Conservation (phyloP, 2,888 invertebrate genomes). For the Trissoscelio sp. region DNA sequence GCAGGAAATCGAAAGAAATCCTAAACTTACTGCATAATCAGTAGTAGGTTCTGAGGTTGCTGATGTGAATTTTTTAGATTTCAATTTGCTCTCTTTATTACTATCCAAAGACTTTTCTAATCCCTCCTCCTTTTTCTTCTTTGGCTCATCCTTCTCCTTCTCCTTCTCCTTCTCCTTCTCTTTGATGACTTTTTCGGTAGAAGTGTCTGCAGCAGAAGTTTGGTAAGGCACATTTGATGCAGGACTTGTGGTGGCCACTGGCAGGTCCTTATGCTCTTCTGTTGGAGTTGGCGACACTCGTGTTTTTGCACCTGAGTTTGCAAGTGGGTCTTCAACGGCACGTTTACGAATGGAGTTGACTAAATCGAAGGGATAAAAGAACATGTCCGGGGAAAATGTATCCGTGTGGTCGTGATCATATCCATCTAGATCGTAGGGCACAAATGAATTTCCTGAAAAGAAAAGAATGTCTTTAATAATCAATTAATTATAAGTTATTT, state of each 20-base stretch:
- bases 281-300: background rate
- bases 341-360: background rate
- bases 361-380: background rate
- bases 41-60: conserved; percentile 4
- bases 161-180: conserved; percentile 40
- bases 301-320: background rate
- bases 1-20: no score
- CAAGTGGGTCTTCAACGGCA: background rate
- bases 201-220: background rate
- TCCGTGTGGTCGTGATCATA: background rate
- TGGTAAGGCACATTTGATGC: conserved; percentile 26
- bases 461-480: no score
- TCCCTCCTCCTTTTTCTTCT: conserved; percentile 34
- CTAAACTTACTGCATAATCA: conserved; percentile 30
- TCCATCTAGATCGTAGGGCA: conserved; percentile 21
- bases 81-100: conserved; percentile 21
- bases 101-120: conserved; percentile 9
- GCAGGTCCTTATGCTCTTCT: background rate
- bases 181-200: conserved; percentile 1
- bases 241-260: conserved; percentile 21
- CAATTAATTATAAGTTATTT: no score
- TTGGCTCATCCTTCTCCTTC: no score
- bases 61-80: conserved; percentile 32
- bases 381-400: background rate
- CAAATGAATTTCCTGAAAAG: conserved; percentile 12